These are phyloP conservation scores for Halictus quadricinctus DNA, from an alignment of 2,888 invertebrate genomes.

Conservation along the genomic window DNA sequence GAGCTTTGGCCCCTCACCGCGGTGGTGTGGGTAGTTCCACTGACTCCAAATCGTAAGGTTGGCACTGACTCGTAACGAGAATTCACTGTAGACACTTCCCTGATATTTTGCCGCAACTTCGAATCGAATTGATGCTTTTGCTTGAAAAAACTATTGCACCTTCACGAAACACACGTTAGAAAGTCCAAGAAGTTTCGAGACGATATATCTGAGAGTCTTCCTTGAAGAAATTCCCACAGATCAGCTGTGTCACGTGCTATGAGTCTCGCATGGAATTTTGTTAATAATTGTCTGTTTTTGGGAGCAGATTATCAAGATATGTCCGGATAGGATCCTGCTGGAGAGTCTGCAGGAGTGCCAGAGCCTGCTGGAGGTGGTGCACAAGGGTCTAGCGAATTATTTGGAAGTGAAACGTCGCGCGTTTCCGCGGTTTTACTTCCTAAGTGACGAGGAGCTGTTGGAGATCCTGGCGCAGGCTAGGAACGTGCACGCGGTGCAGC, in stretches of 20 bases:
- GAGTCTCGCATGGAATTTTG: not conserved
- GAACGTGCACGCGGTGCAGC: slow-evolving; percentile 90
- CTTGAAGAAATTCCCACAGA: not conserved
- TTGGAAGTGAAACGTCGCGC: slow-evolving; percentile 89
- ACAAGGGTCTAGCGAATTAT: slow-evolving; percentile 90
- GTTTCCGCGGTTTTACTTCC: slow-evolving; percentile 91
- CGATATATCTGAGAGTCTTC: not conserved
- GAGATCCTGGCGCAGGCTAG: slow-evolving; percentile 92
- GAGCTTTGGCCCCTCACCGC: too few relatives aligned
- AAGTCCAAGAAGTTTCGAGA: not conserved
- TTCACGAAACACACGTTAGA: too few relatives aligned
- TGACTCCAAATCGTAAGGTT: too few relatives aligned
- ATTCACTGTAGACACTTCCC: too few relatives aligned
- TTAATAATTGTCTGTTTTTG: not conserved
- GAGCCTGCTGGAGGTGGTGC: slow-evolving; percentile 88
- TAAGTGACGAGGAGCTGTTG: slow-evolving; percentile 92
- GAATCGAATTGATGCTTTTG: too few relatives aligned
- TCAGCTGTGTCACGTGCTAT: not conserved
- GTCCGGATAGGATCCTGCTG: slow-evolving; percentile 86
- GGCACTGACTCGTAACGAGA: too few relatives aligned
- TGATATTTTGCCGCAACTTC: too few relatives aligned
- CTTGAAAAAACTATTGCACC: too few relatives aligned
- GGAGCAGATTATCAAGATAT: slow-evolving; percentile 86
- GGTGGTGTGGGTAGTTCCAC: too few relatives aligned
- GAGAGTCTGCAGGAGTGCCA: slow-evolving; percentile 89